A percentile compares a stretch with the other conserved stretches of the same genome.
Evolutionary conservation across 2,888 invertebrate species (phyloP).

Genomic region (Meta bourneti): DNA sequence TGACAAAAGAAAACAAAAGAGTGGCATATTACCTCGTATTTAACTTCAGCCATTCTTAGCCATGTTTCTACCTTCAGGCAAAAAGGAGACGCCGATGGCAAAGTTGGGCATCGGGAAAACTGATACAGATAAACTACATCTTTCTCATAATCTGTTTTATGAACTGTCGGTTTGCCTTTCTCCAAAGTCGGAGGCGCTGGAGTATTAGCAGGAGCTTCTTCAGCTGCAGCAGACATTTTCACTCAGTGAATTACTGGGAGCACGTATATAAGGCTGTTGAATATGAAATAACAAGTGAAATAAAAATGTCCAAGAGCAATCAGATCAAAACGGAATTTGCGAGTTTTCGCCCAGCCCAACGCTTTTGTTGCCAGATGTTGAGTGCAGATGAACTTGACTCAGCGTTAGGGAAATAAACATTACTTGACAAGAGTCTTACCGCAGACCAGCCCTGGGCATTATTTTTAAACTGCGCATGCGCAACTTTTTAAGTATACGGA

Average conservation of each 20-base stretch:
- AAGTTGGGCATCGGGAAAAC: slow-evolving; percentile 92
- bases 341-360: slow-evolving; percentile 69
- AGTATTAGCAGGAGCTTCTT: slow-evolving; percentile 70
- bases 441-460: no score
- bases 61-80: slow-evolving; percentile 98
- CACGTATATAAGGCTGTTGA: not conserved
- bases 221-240: slow-evolving; percentile 67
- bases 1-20: not conserved
- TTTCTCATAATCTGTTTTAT: slow-evolving; percentile 93
- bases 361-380: slow-evolving; percentile 53
- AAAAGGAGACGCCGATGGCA: slow-evolving; percentile 94
- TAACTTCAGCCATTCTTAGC: slow-evolving; percentile 93
- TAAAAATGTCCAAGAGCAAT: slow-evolving; percentile 29
- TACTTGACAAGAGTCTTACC: no score
- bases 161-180: slow-evolving; percentile 85
- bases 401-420: no score
- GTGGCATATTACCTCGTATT: slow-evolving; percentile 92
- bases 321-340: slow-evolving; percentile 18
- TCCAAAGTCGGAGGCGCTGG: slow-evolving; percentile 49
- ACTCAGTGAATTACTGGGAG: not conserved
- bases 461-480: no score
- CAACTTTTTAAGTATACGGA: no score
- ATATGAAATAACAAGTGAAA: slow-evolving; percentile 36
- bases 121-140: slow-evolving; percentile 96
- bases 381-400: not conserved